phyloP scores from a whole-genome alignment of 2,797 vertebrate species.

The Odontamblyopus rebecca region DNA sequence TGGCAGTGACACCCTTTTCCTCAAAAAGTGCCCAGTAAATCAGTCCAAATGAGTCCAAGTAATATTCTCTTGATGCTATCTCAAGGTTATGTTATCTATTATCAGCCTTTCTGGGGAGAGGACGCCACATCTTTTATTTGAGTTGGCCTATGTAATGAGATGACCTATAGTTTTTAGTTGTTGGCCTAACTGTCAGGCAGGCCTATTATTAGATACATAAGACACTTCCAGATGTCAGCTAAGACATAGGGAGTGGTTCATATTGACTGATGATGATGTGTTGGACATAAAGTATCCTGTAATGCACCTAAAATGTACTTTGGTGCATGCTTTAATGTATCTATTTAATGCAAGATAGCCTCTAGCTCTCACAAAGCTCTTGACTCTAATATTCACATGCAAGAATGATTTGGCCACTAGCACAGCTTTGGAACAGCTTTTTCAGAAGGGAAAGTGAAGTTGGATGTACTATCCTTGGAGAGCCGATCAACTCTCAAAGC shows the following conservation, averaged over 20 bases:
- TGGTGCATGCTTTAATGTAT: too few relatives aligned
- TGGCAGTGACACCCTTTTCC: slow-evolving; percentile 35
- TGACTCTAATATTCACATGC: too few relatives aligned
- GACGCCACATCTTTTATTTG: slow-evolving; percentile 26
- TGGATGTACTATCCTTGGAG: too few relatives aligned
- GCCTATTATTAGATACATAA: slow-evolving; percentile 35
- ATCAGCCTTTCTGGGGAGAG: slow-evolving; percentile 18
- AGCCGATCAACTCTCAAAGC: too few relatives aligned
- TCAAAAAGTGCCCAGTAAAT: neutral
- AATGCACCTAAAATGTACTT: slow-evolving; percentile 13
- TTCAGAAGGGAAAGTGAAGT: too few relatives aligned
- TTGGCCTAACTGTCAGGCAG: slow-evolving; percentile 20
- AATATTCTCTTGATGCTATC: slow-evolving; percentile 15
- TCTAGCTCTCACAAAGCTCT: too few relatives aligned
- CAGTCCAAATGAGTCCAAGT: slow-evolving; percentile 6
- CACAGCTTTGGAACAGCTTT: too few relatives aligned
- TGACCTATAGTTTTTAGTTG: slow-evolving; percentile 6
- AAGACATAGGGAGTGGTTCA: neutral
- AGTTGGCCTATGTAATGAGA: slow-evolving; percentile 20
- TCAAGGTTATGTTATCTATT: slow-evolving; percentile 29
- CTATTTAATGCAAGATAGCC: too few relatives aligned
- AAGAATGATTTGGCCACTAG: too few relatives aligned
- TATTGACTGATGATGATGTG: slow-evolving; percentile 17
- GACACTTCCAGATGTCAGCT: slow-evolving; percentile 23
- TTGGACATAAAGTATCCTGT: neutral